Conservation (phyloP, 2,113 vertebrate species). For the Spea bombifrons region DNA sequence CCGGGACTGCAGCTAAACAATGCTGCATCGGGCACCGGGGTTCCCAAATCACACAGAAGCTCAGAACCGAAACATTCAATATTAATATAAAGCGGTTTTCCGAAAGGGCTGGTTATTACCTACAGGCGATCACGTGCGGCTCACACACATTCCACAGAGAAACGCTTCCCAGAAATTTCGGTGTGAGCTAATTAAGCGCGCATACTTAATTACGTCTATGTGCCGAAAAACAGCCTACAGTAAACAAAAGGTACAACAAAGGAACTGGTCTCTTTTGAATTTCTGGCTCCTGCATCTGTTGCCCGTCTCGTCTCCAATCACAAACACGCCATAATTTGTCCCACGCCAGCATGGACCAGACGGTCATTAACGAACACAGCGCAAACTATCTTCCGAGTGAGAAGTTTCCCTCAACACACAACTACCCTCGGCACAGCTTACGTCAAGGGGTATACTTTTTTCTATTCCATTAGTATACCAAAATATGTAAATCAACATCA, state of each 20-base stretch:
- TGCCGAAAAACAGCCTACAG: conserved; percentile 48
- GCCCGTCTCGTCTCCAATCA: conserved; percentile 20
- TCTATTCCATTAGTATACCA: too few relatives aligned
- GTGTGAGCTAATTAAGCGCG: conserved; percentile 63
- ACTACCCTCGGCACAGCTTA: too few relatives aligned
- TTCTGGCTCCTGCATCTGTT: conserved; percentile 17
- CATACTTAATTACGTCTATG: conserved; percentile 61
- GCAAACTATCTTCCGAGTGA: background rate
- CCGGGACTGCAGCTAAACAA: background rate
- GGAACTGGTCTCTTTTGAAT: conserved; percentile 19
- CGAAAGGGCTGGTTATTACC: conserved; percentile 28
- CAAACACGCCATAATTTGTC: background rate
- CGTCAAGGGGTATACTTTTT: too few relatives aligned
- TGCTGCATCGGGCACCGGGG: background rate
- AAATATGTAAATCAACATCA: too few relatives aligned
- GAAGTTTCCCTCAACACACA: too few relatives aligned
- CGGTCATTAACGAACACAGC: conserved; percentile 16
- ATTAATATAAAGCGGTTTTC: conserved; percentile 45
- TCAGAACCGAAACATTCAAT: conserved; percentile 19
- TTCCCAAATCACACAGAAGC: background rate
- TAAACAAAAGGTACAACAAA: conserved; percentile 35
- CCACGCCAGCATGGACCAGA: conserved; percentile 23
- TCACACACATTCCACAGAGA: conserved; percentile 51
- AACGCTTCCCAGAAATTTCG: conserved; percentile 55
- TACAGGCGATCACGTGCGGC: conserved; percentile 48